Evolutionary conservation across 2,797 vertebrate genomes (phyloP), one percentile per base, ranked within the genome.

Genomic region (Peromyscus melanophrys): DNA sequence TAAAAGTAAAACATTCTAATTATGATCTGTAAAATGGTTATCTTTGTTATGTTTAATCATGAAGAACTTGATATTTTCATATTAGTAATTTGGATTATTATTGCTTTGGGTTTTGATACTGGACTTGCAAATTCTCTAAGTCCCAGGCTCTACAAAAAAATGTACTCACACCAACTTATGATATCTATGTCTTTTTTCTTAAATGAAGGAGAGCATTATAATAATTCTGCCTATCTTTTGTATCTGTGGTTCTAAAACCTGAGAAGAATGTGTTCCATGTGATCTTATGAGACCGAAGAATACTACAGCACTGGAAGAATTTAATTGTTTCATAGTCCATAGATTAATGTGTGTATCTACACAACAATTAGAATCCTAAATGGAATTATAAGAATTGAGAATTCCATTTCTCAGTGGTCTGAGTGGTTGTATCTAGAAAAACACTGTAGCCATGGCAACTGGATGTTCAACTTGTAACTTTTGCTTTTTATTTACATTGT

Each of bases 401-500:
- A 97, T 92, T 88, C 25, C 46, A 96, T 97, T 91, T 61, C 61
- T 97, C 96, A 96, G 31, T 95, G 67, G 0, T 49, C 6, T 95
- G n/a, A 12, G 78, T 92, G 96, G 78, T 95, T 95, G 16, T 94
- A 90, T 80, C 76, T 90, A 95, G 63, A 63, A 97, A 97, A 98
- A 97, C 37, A 81, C 0, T 82, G 87, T 98, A 97, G 96, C 95
- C 91, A 96, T 89, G 81, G 83, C 61, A 98, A 98, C 90, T 91
- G 96, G 77, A 94, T 87, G 17, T 93, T 98, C 96, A 96, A 29
- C 86, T 98, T 97, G 95, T 96, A 97, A 89, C 65, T 97, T 96
- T 94, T 97, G 91, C 65, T 95, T 96, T 98, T 98, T 96, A 95
- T 98, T 97, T 96, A 96, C 82, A 85, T 95, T 98, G 97, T 94